Conservation (phyloP, 2,113 vertebrate species). For the Panthera leo region DNA sequence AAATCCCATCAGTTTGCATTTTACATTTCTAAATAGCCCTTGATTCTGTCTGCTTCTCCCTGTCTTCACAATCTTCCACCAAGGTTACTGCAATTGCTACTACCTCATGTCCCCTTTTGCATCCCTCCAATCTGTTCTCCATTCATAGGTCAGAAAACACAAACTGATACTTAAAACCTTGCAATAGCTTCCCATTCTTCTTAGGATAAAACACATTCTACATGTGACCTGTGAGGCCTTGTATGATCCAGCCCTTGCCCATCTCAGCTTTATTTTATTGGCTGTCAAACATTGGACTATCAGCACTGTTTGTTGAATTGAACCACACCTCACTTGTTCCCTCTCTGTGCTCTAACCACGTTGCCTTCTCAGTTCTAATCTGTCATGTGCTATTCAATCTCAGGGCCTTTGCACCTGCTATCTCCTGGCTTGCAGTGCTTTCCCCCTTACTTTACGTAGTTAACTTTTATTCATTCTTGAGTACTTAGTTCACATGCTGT, state of each 20-base stretch:
- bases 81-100: background rate
- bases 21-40: constrained; percentile 31
- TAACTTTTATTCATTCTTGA: background rate
- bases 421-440: background rate
- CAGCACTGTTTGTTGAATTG: background rate
- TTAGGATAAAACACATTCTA: background rate
- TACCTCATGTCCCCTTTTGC: background rate
- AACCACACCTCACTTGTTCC: background rate
- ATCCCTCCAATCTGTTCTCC: background rate
- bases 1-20: background rate
- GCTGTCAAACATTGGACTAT: background rate
- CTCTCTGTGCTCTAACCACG: background rate
- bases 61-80: background rate
- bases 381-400: background rate
- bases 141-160: background rate
- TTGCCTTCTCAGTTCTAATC: background rate
- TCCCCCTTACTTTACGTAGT: background rate
- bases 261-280: background rate
- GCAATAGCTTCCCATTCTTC: background rate
- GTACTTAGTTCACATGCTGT: background rate
- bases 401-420: background rate
- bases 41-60: background rate
- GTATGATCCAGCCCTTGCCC: background rate
- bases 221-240: background rate
- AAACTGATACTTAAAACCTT: constrained; percentile 20